Percentiles rank a stretch among this genome's conserved stretches.
These are phyloP conservation scores for Poecilia gillii DNA, from an alignment of 2,797 vertebrate species.

Conservation along the genomic window DNA sequence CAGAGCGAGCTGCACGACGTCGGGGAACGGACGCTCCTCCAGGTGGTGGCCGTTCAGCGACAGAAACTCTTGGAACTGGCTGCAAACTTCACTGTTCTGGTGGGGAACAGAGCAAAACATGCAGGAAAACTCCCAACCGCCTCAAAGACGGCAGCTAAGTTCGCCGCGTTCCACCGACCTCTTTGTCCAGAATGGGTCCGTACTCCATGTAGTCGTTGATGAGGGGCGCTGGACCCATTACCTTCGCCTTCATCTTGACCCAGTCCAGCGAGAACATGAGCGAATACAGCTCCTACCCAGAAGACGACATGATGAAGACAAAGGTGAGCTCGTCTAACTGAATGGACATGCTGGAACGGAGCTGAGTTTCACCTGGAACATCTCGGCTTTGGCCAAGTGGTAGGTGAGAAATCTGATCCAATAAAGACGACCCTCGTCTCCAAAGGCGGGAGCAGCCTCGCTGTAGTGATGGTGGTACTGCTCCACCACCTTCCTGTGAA, in stretches of 20 bases:
- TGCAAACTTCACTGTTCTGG: slow-evolving; percentile 87
- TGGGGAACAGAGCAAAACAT: slow-evolving; percentile 2
- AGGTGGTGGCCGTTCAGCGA: slow-evolving; percentile 94
- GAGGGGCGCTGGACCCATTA: slow-evolving; percentile 92
- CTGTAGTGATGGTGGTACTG: slow-evolving; percentile 88
- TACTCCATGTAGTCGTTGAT: slow-evolving; percentile 95
- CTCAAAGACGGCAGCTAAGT: not conserved
- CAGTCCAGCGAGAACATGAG: slow-evolving; percentile 97
- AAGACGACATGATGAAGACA: not conserved
- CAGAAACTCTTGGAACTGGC: slow-evolving; percentile 97
- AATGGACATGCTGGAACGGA: too few relatives aligned
- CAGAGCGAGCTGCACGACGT: slow-evolving; percentile 93
- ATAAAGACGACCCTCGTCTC: slow-evolving; percentile 89
- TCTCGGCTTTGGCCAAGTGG: slow-evolving; percentile 92
- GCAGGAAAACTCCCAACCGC: not conserved
- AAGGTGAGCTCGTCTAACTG: not conserved
- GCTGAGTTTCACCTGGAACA: slow-evolving; percentile 83
- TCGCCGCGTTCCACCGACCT: slow-evolving; percentile 79
- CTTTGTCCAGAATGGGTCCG: slow-evolving; percentile 88
- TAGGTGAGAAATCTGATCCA: slow-evolving; percentile 92
- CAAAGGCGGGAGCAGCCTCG: slow-evolving; percentile 74
- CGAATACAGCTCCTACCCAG: slow-evolving; percentile 86
- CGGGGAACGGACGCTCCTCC: slow-evolving; percentile 90
- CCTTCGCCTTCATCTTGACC: slow-evolving; percentile 90
- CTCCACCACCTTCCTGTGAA: slow-evolving; percentile 90